A percentile compares a stretch with the other conserved stretches of the same genome.
These are phyloP conservation scores for Mola mola DNA, from an alignment of 2,113 vertebrate species.

Conservation along the genomic window DNA sequence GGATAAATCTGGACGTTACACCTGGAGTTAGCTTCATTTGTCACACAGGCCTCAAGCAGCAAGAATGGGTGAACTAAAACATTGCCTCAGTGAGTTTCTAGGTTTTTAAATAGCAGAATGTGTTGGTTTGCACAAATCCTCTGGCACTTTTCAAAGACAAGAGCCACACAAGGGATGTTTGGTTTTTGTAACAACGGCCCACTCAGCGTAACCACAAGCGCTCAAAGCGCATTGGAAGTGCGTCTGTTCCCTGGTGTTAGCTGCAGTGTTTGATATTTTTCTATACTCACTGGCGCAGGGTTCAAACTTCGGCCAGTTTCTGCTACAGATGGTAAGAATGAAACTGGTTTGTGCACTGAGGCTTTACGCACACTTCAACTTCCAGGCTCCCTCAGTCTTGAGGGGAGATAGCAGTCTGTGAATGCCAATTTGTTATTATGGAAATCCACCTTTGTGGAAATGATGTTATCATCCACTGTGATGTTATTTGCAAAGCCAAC, in stretches of 20 bases:
- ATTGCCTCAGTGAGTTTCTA: constrained; percentile 15
- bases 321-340: constrained; percentile 9
- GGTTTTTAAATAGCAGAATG: constrained; percentile 28
- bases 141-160: constrained; percentile 30
- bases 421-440: constrained; percentile 8
- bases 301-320: constrained; percentile 9
- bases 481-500: too few species aligned
- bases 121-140: constrained; percentile 26
- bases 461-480: neutral
- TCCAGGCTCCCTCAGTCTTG: constrained; percentile 1
- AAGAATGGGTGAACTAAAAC: constrained; percentile 11
- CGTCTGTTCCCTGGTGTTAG: constrained; percentile 5
- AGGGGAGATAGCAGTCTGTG: neutral
- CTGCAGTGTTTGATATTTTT: constrained; percentile 4
- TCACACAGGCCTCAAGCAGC: too few species aligned
- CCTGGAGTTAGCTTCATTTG: too few species aligned
- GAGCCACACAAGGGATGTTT: constrained; percentile 22
- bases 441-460: constrained; percentile 9
- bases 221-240: constrained; percentile 17
- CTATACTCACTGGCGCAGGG: neutral
- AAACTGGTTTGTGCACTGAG: constrained; percentile 13
- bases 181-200: constrained; percentile 22
- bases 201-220: constrained; percentile 9
- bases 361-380: neutral
- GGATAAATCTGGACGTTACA: too few species aligned